phyloP scores from a whole-genome alignment of 2,797 vertebrate species.

The Phoebastria nigripes region DNA sequence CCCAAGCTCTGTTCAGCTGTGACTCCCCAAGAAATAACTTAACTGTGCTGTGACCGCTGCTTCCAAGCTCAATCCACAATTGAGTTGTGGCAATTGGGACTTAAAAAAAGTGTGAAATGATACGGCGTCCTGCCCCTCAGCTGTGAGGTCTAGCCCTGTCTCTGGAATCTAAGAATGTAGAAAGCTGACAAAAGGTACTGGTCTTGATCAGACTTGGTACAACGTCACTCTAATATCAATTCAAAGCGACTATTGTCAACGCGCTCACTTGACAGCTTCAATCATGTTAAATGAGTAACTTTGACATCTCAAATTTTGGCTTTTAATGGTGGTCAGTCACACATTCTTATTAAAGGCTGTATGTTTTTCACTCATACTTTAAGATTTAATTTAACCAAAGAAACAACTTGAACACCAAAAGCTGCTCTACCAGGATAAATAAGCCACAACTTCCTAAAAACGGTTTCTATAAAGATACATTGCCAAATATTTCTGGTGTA shows the following conservation, averaged over 20 bases:
- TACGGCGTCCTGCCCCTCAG: neutral
- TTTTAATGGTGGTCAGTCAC: neutral
- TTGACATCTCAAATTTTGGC: neutral
- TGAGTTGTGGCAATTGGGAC: rapidly evolving
- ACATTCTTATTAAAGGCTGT: neutral
- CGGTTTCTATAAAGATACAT: neutral
- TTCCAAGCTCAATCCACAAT: rapidly evolving
- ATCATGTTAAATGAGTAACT: neutral
- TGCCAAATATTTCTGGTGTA: neutral
- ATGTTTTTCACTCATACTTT: neutral
- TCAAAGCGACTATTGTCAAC: rapidly evolving
- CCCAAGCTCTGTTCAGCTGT: neutral
- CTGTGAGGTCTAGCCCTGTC: no score
- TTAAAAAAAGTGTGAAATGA: no score
- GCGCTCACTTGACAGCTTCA: neutral
- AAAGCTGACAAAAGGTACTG: neutral
- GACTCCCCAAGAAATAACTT: neutral
- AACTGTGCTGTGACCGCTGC: neutral
- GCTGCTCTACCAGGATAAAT: neutral
- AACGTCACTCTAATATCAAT: neutral
- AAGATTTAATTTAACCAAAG: neutral
- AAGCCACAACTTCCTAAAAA: neutral
- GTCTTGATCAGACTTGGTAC: no score
- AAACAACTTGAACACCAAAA: neutral
- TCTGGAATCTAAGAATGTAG: no score